Percentiles rank a stretch among this genome's conserved stretches.
Conservation (phyloP, 2,888 invertebrate genomes). For the Agelastica alni region DNA sequence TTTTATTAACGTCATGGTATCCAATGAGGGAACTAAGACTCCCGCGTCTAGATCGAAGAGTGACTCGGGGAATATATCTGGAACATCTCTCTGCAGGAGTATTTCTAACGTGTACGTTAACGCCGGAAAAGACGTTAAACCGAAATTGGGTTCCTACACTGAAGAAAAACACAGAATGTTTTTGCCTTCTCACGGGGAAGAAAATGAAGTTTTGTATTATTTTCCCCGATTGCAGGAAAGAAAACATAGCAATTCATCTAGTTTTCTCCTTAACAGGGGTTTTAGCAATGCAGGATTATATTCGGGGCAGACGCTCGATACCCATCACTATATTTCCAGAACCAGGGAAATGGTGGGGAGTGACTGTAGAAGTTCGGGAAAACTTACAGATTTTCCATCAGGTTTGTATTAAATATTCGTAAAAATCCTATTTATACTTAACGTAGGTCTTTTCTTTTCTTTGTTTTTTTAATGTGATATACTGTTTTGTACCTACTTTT, state of each 20-base stretch:
- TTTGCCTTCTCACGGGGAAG: constrained; percentile 45
- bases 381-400: constrained; percentile 75
- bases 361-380: constrained; percentile 56
- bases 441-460: no score
- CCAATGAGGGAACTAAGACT: constrained; percentile 23
- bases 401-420: constrained; percentile 64
- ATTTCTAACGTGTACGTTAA: constrained; percentile 41
- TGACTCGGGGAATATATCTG: constrained; percentile 46
- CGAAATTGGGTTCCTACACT: constrained; percentile 39
- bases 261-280: constrained; percentile 66
- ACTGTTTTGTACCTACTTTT: no score
- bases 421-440: no score
- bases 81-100: constrained; percentile 43
- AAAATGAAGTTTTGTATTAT: constrained; percentile 55
- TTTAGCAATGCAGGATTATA: constrained; percentile 68
- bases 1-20: constrained; percentile 73
- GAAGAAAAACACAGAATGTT: constrained; percentile 55
- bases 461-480: no score
- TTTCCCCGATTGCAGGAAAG: constrained; percentile 55
- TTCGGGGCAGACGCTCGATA: constrained; percentile 60
- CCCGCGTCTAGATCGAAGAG: constrained; percentile 41
- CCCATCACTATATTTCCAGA: constrained; percentile 44
- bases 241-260: constrained; percentile 55
- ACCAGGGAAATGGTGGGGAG: constrained; percentile 41
- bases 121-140: constrained; percentile 19